A percentile compares a stretch with the other conserved stretches of the same genome.
phyloP scores from a whole-genome alignment of 1,140 invertebrate genomes.

The Pteromalus puparum region DNA sequence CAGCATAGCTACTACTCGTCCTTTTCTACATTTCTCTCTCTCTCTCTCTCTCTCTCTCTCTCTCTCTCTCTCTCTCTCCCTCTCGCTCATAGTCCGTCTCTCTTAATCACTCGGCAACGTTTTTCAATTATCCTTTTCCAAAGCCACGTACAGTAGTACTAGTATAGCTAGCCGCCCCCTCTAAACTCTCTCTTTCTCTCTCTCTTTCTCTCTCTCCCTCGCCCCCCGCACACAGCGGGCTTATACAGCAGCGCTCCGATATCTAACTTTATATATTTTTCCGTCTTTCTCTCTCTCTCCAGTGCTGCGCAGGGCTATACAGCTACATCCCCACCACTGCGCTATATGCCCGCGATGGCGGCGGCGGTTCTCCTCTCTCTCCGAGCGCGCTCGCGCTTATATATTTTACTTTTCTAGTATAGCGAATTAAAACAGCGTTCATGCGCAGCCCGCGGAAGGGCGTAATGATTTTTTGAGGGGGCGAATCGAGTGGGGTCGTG shows the following conservation, averaged over 20 bases:
- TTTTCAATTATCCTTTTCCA: conserved; percentile 53
- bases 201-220: conserved; percentile 22
- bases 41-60: background rate
- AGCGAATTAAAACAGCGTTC: conserved; percentile 77
- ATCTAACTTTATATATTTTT: conserved; percentile 47
- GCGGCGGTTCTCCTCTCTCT: conserved; percentile 33
- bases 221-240: background rate
- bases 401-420: conserved; percentile 76
- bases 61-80: conserved; percentile 29
- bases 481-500: conserved; percentile 74
- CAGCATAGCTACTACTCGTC: background rate
- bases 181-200: conserved; percentile 32
- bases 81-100: conserved; percentile 30
- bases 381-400: conserved; percentile 56
- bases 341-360: conserved; percentile 14
- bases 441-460: conserved; percentile 75
- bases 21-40: background rate
- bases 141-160: background rate
- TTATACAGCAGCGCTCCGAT: background rate
- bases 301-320: conserved; percentile 31
- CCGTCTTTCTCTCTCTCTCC: conserved; percentile 24
- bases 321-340: conserved; percentile 39
- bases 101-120: conserved; percentile 29
- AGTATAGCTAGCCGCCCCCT: conserved; percentile 18
- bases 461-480: conserved; percentile 77